These are phyloP conservation scores for Sebastes taczanowskii DNA, from an alignment of 2,797 vertebrate species.

Conservation along the genomic window DNA sequence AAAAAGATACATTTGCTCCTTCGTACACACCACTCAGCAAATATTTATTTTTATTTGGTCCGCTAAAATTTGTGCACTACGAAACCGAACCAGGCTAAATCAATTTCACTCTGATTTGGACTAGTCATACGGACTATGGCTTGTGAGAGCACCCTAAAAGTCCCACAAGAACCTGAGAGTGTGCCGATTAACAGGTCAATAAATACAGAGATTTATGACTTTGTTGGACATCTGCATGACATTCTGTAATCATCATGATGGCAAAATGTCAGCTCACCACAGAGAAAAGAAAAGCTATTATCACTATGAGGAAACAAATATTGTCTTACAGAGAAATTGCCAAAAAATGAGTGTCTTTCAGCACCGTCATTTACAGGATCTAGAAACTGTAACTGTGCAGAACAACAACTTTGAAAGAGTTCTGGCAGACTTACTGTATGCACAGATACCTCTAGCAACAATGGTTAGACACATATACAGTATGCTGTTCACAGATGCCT, in stretches of 20 bases:
- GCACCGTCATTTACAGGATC: not conserved
- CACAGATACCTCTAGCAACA: not conserved
- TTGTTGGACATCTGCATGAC: not conserved
- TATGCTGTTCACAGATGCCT: not conserved
- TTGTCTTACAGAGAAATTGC: not conserved
- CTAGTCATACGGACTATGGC: too few species aligned
- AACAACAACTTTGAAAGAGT: not conserved
- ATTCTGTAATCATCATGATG: not conserved
- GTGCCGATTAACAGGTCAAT: not conserved
- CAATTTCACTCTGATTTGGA: too few species aligned
- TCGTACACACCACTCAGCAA: too few species aligned
- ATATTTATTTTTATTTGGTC: too few species aligned
- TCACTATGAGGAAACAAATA: not conserved
- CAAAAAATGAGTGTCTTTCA: not conserved
- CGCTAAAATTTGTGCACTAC: rapidly evolving
- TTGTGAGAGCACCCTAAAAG: not conserved
- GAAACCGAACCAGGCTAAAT: too few species aligned
- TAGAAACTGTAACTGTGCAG: not conserved
- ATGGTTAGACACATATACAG: not conserved
- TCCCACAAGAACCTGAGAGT: not conserved
- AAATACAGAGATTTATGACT: not conserved
- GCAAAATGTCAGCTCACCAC: not conserved
- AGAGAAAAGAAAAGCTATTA: not conserved
- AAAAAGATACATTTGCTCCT: too few species aligned
- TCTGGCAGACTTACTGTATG: not conserved